Percentiles rank a stretch among this genome's conserved stretches.
Conservation (phyloP, 2,113 vertebrate genomes). For the Chascanopsetta lugubris region DNA sequence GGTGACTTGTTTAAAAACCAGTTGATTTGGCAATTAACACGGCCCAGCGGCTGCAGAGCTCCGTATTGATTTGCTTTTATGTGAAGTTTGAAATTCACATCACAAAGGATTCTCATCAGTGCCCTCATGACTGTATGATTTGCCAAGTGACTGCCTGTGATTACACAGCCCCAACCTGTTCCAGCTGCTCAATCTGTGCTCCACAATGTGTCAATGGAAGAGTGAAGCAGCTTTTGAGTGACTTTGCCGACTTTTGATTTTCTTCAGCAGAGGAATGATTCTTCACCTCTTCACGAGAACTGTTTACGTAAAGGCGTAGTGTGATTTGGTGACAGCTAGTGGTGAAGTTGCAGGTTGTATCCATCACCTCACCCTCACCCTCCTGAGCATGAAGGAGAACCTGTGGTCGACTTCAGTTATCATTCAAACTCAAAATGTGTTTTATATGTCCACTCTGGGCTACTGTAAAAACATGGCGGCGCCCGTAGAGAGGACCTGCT, state of each 20-base stretch:
- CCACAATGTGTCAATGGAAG: slow-evolving; percentile 19
- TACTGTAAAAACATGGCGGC: too few relatives aligned
- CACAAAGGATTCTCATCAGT: slow-evolving; percentile 52
- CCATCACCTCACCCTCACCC: too few relatives aligned
- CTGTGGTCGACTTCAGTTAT: too few relatives aligned
- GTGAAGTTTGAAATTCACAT: slow-evolving; percentile 46
- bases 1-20: slow-evolving; percentile 33
- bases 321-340: slow-evolving; percentile 58
- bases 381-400: too few relatives aligned
- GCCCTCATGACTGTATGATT: slow-evolving; percentile 47
- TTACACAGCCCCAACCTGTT: slow-evolving; percentile 47
- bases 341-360: too few relatives aligned
- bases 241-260: slow-evolving; percentile 21
- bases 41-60: slow-evolving; percentile 30
- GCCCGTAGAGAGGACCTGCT: too few relatives aligned
- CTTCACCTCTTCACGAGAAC: slow-evolving; percentile 29
- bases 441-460: too few relatives aligned
- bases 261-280: slow-evolving; percentile 13
- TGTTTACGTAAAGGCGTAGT: too few relatives aligned
- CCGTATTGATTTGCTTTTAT: slow-evolving; percentile 42
- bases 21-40: slow-evolving; percentile 46
- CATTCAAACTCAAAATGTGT: too few relatives aligned
- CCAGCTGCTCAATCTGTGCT: slow-evolving; percentile 15
- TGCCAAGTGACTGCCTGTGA: slow-evolving; percentile 56
- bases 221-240: slow-evolving; percentile 35